These are phyloP conservation scores for Capricornis sumatraensis DNA, from an alignment of 2,113 vertebrate species.

Conservation along the genomic window DNA sequence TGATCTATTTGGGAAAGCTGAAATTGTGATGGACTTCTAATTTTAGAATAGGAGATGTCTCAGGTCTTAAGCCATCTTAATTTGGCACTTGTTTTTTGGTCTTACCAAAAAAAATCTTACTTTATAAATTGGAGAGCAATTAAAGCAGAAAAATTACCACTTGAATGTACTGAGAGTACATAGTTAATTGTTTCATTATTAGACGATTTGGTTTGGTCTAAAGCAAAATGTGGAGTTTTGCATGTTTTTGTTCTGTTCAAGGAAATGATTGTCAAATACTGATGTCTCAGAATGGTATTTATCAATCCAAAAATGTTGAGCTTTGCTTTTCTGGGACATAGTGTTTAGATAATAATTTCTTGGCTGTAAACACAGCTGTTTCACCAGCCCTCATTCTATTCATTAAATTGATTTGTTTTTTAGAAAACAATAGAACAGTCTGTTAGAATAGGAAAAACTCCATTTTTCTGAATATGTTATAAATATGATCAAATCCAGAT, in stretches of 20 bases:
- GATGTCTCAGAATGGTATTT: neutral
- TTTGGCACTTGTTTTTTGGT: slow-evolving; percentile 22
- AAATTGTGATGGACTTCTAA: neutral
- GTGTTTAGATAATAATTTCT: slow-evolving; percentile 18
- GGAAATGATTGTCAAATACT: slow-evolving; percentile 53
- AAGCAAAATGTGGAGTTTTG: slow-evolving; percentile 44
- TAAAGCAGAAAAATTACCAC: slow-evolving; percentile 13
- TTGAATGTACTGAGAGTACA: neutral
- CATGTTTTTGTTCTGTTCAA: slow-evolving; percentile 39
- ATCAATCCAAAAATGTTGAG: slow-evolving; percentile 8
- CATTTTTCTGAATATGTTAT: slow-evolving; percentile 47
- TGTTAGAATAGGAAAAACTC: slow-evolving; percentile 17
- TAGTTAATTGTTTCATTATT: slow-evolving; percentile 35
- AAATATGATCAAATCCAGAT: slow-evolving; percentile 78
- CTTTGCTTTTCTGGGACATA: slow-evolving; percentile 11
- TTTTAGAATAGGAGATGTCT: slow-evolving; percentile 25
- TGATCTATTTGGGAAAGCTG: slow-evolving; percentile 51
- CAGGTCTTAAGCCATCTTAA: neutral
- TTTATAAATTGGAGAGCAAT: slow-evolving; percentile 20
- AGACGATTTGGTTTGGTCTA: neutral
- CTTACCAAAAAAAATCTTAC: neutral
- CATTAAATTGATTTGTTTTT: slow-evolving; percentile 12
- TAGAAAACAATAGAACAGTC: slow-evolving; percentile 2
- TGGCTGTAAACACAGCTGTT: neutral
- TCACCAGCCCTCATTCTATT: neutral